Base-by-base conservation (phyloP, 2,797 vertebrate species). In the Anabacerthia variegaticeps region DNA sequence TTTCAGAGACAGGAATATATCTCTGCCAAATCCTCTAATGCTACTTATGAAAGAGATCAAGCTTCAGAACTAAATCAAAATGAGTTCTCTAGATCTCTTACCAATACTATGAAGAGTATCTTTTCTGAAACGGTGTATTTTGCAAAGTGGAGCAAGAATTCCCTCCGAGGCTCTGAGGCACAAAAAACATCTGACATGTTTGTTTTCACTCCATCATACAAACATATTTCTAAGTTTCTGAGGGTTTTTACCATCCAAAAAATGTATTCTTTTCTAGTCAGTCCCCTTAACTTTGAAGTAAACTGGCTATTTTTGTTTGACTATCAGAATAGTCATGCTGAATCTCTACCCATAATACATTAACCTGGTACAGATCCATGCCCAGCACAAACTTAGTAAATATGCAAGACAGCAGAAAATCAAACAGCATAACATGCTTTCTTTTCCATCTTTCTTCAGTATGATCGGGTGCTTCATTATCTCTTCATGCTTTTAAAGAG, bases 361-460 rank as follows among this genome's bases (percentile, higher is more conserved):
- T 41, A 73, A 24, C 7, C n/a, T 28, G 22, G 5, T 77, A 51
- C 15, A 39, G 30, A 63, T 1, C 0, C 7, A 11, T 1, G 2
- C 41, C 26, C 41, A 37, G 44, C 30, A 89, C 83, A 90, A 78
- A 37, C 11, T 24, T 54, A 14, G 18, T 21, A 81, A 55, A 66
- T 37, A 46, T 12, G 8, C 8, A 56, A 75, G 34, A 66, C 14
- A 68, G 7, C 5, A 82, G 41, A 75, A 89, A 72, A 37, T 27
- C 22, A 61, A 74, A 23, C 20, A 36, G 21, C 0, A 1, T 26
- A 62, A 39, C 3, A 26, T 39, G 5, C 3, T 51, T 71, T 46
- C 6, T 65, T 75, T 84, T 59, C 37, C 17, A 62, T 68, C 2
- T 43, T 13, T 37, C 21, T 88, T 75, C 55, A 36, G 18, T 66